These are phyloP conservation scores for Pharmacophagus antenor DNA, from an alignment of 2,888 invertebrate species.

Conservation along the genomic window DNA sequence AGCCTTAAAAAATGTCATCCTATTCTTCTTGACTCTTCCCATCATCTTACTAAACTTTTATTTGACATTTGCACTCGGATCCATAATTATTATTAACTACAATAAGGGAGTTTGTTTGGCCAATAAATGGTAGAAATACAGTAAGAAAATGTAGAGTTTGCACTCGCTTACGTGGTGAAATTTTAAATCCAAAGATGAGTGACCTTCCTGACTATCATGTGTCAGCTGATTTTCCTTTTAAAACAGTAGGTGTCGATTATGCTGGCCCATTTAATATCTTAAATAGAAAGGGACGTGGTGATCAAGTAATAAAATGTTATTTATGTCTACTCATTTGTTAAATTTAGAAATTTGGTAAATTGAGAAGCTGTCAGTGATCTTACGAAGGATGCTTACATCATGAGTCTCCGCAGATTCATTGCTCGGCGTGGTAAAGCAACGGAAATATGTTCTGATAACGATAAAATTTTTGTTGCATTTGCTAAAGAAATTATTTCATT, in stretches of 20 bases:
- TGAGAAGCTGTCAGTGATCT: not conserved
- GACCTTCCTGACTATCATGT: not conserved
- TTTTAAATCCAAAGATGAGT: too few species aligned
- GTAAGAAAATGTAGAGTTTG: not conserved
- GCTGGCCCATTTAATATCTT: slow-evolving; percentile 6
- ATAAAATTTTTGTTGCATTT: too few species aligned
- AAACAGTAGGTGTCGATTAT: not conserved
- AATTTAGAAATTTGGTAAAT: not conserved
- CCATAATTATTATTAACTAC: not conserved
- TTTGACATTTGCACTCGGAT: not conserved
- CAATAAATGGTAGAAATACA: slow-evolving; percentile 2
- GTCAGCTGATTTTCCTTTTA: not conserved
- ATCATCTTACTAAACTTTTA: not conserved
- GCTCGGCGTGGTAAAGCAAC: not conserved
- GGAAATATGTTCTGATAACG: not conserved
- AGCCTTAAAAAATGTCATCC: not conserved
- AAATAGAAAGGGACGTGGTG: slow-evolving; percentile 1
- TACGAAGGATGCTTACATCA: too few species aligned
- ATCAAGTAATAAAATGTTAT: not conserved
- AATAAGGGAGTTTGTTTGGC: not conserved
- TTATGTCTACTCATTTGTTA: not conserved
- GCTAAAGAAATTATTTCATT: too few species aligned
- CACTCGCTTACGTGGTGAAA: not conserved
- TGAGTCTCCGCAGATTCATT: not conserved
- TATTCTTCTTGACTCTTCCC: not conserved